Percentiles rank a stretch among this genome's conserved stretches.
Evolutionary conservation across 2,113 vertebrate genomes (phyloP).

Genomic region (Eudorcas thomsonii): DNA sequence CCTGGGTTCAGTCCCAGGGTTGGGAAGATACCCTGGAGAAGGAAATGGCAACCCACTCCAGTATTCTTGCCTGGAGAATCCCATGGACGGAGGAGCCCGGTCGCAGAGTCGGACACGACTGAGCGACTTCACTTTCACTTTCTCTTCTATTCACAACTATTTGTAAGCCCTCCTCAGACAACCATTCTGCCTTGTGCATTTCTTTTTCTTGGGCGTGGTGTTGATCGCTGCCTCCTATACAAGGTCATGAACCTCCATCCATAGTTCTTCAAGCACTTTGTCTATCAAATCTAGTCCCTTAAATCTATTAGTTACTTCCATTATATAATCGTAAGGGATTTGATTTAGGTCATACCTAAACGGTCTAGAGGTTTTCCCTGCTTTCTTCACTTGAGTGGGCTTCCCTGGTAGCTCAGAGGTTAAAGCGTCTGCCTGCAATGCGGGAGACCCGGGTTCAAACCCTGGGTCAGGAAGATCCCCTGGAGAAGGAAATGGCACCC

Average conservation of each 20-base stretch:
- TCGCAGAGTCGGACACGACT: too few relatives aligned
- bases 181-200: neutral
- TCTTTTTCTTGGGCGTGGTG: neutral
- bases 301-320: neutral
- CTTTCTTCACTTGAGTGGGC: neutral
- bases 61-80: too few relatives aligned
- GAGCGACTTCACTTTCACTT: too few relatives aligned
- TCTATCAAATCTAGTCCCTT: neutral
- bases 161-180: neutral
- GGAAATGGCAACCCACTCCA: too few relatives aligned
- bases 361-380: neutral
- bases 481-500: too few relatives aligned
- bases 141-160: neutral
- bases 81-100: too few relatives aligned
- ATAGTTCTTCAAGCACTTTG: neutral
- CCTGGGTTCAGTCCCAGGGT: too few relatives aligned
- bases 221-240: neutral
- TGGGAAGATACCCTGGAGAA: too few relatives aligned
- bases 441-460: fast-evolving
- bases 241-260: neutral
- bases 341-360: neutral
- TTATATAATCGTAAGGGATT: neutral
- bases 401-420: too few relatives aligned
- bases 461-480: too few relatives aligned
- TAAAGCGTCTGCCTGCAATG: too few relatives aligned